Base-by-base conservation (phyloP, 2,797 vertebrate species). In the Pitangus sulphuratus region DNA sequence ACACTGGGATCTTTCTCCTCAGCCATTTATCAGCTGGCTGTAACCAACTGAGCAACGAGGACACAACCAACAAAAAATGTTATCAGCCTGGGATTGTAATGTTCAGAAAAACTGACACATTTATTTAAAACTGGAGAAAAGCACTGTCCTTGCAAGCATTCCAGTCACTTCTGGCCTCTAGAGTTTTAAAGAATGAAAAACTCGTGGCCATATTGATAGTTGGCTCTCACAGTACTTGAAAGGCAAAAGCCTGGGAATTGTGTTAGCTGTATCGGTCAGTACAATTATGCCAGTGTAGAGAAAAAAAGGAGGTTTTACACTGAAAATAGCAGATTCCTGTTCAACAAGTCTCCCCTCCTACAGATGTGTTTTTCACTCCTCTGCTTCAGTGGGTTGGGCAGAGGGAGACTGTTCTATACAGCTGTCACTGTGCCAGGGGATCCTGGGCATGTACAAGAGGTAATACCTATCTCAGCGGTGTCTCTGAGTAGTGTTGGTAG, bases 251-350 rank as follows among this genome's bases (percentile, higher is more conserved):
- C 51, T 87, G 40, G 69, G 45, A 71, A 44, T 28, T 19, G 10
- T 19, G 11, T 62, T 50, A 35, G 11, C 9, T 25, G 8, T 33
- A 6, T 58, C 24, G 8, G 7, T 54, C 37, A 11, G 30, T 20
- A 8, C 11, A 6, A 39, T 24, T 48, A 24, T 20, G 28, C 16
- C 71, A 25, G 3, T 3, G 37, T 1, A 31, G 47, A 8, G 6
- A 35, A 84, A 81, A 89, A 87, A 70, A 50, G 53, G 37, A 71
- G 69, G 69, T 24, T 92, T 84, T 74, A 5, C 44, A 50, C 60
- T 64, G 33, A 89, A 86, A 37, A 64, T 8, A 81, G 22, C 50
- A 76, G 24, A 12, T 50, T 78, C 53, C 48, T 89, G 26, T 57
- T 50, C 15, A 21, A 1, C 28, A 35, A 8, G 12, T 61, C 30